Evolutionary conservation across 2,797 vertebrate species (phyloP).

Genomic region (Anas flavirostris): DNA sequence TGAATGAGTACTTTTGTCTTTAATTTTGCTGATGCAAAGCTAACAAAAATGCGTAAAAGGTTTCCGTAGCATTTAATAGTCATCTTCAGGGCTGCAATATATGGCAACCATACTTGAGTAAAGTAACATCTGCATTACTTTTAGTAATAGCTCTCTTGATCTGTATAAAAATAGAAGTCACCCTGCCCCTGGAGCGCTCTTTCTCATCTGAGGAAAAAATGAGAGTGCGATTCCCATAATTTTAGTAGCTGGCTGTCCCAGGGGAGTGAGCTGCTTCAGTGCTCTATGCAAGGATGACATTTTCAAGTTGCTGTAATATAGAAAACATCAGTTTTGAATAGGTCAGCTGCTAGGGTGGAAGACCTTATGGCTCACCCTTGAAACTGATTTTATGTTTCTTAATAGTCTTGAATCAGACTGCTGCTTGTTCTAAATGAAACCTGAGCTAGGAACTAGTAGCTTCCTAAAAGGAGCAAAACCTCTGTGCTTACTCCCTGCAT

Average conservation of each 20-base stretch:
- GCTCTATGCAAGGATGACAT: neutral
- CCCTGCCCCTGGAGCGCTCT: neutral
- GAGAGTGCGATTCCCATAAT: neutral
- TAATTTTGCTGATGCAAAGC: neutral
- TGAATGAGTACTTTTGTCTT: neutral
- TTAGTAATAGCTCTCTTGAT: neutral
- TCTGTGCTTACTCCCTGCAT: neutral
- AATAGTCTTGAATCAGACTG: neutral
- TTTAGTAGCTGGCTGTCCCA: neutral
- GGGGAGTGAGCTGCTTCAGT: neutral
- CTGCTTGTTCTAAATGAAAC: neutral
- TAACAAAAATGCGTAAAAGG: neutral
- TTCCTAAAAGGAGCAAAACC: neutral
- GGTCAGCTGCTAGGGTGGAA: neutral
- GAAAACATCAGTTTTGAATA: neutral
- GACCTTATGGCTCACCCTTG: neutral
- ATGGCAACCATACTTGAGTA: neutral
- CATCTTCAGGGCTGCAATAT: neutral
- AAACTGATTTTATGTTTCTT: neutral
- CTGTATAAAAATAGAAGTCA: neutral
- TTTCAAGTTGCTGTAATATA: neutral
- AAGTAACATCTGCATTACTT: neutral
- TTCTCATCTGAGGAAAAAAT: neutral
- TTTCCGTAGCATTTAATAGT: neutral
- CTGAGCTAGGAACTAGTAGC: neutral